These are phyloP conservation scores for Illadopsis cleaveri DNA, from an alignment of 2,113 vertebrate species.

Conservation along the genomic window DNA sequence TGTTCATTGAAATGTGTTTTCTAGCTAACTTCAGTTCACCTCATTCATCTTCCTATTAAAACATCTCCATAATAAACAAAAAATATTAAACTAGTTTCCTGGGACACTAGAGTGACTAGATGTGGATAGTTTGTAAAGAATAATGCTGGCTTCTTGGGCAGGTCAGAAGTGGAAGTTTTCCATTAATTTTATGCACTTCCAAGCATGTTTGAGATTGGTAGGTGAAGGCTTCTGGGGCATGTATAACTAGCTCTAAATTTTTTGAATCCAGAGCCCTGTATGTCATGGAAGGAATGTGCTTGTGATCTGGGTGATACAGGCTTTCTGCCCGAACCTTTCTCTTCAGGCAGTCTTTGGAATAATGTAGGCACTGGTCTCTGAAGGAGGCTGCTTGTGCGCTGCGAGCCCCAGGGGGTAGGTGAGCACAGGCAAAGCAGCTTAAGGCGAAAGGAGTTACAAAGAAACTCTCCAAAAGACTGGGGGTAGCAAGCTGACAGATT, in stretches of 20 bases:
- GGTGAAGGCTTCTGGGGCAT: not conserved
- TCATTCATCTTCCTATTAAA: not conserved
- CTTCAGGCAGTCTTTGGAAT: slow-evolving; percentile 11
- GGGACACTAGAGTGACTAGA: not conserved
- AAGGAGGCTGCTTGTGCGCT: slow-evolving; percentile 38
- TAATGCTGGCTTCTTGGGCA: not conserved
- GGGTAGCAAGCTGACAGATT: not conserved
- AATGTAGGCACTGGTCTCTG: slow-evolving; percentile 35
- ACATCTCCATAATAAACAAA: not conserved
- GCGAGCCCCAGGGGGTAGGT: slow-evolving; percentile 50
- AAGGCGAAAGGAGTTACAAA: slow-evolving; percentile 48
- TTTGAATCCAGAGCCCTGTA: not conserved
- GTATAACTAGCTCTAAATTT: not conserved
- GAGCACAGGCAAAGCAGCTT: slow-evolving; percentile 41
- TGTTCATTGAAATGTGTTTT: not conserved
- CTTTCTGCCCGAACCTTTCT: not conserved
- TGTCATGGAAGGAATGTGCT: slow-evolving; percentile 2
- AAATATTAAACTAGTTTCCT: not conserved
- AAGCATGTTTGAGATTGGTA: not conserved
- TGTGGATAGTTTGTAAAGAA: not conserved
- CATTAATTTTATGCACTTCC: not conserved
- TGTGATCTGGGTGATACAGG: slow-evolving; percentile 6
- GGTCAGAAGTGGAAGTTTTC: slow-evolving; percentile 2
- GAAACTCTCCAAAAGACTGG: slow-evolving; percentile 16
- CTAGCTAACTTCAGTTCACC: not conserved